These are phyloP conservation scores for Channa striata DNA, from an alignment of 2,797 vertebrate species.

Conservation along the genomic window DNA sequence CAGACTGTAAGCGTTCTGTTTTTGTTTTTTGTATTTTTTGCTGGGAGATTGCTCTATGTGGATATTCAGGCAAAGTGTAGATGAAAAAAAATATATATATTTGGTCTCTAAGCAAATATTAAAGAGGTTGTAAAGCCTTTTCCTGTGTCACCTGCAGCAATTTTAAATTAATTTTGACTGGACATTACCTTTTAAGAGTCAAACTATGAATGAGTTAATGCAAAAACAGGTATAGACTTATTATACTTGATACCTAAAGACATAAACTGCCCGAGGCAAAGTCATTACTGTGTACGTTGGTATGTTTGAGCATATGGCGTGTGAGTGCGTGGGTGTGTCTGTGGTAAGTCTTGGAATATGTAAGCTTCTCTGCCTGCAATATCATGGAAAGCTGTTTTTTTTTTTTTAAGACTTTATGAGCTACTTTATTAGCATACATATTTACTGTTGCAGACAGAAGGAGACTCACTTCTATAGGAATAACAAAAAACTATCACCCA, in stretches of 20 bases:
- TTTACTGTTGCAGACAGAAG: conserved; percentile 78
- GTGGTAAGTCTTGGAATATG: conserved; percentile 25
- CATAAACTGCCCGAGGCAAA: conserved; percentile 52
- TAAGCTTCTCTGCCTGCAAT: conserved; percentile 52
- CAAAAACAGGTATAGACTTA: conserved; percentile 25
- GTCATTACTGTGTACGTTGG: conserved; percentile 51
- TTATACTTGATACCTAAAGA: conserved; percentile 40
- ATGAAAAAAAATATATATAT: no score
- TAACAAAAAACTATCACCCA: conserved; percentile 65
- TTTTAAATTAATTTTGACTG: conserved; percentile 1
- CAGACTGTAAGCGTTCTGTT: no score
- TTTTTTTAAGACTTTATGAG: conserved; percentile 78
- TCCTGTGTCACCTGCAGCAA: neutral
- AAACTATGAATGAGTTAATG: conserved; percentile 17
- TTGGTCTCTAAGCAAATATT: neutral
- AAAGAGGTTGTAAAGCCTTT: neutral
- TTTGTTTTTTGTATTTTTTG: no score
- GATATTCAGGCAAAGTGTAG: no score
- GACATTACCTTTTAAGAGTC: conserved; percentile 5
- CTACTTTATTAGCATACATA: conserved; percentile 82
- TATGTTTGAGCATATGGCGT: conserved; percentile 26
- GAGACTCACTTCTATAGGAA: conserved; percentile 67
- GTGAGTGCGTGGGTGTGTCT: conserved; percentile 23
- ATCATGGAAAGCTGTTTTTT: conserved; percentile 64
- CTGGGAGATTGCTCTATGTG: no score